Percentiles rank a stretch among this genome's conserved stretches.
These are phyloP conservation scores for Burhinus bistriatus DNA, from an alignment of 2,113 vertebrate genomes.

Conservation along the genomic window DNA sequence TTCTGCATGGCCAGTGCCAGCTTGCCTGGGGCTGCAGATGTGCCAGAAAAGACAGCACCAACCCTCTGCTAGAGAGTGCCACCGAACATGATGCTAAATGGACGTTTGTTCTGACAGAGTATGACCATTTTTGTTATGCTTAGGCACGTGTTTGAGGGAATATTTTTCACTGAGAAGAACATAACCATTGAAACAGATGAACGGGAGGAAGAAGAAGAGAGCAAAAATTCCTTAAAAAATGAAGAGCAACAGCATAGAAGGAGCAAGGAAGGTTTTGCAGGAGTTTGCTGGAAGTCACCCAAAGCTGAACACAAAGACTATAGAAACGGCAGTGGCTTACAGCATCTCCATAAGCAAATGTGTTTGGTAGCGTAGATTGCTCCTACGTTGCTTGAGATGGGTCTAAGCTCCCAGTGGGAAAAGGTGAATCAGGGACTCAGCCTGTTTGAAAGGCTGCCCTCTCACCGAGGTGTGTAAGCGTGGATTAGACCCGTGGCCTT, in stretches of 20 bases:
- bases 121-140: neutral
- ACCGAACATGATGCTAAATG: accelerated
- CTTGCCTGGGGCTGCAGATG: neutral
- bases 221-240: neutral
- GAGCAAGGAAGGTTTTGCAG: neutral
- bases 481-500: neutral
- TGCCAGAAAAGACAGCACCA: neutral
- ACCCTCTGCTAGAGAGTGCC: neutral
- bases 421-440: neutral
- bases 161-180: neutral
- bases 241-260: neutral
- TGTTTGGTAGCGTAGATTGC: neutral
- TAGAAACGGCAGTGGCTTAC: neutral
- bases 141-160: accelerated
- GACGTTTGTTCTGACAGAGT: neutral
- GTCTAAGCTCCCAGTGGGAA: neutral
- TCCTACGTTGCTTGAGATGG: neutral
- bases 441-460: neutral
- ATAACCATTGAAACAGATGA: neutral
- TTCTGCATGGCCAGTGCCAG: neutral
- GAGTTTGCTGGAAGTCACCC: neutral
- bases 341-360: neutral
- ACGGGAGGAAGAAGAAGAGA: neutral
- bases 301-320: neutral
- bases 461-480: accelerated